These are phyloP conservation scores for Troides helena DNA, from an alignment of 2,888 invertebrate genomes.

Conservation along the genomic window DNA sequence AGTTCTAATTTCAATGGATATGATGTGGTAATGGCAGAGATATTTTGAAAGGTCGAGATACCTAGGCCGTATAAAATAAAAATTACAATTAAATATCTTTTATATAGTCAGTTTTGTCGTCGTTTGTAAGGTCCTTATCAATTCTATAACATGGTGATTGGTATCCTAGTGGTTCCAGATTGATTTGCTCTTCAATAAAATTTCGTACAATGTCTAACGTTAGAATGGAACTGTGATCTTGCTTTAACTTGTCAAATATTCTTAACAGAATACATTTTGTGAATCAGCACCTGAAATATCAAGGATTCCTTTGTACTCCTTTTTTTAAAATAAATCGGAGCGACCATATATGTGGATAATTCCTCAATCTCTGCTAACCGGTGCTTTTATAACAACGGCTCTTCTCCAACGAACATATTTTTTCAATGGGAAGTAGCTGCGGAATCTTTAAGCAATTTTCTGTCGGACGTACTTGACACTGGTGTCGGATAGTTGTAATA, in stretches of 20 bases:
- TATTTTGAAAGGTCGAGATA: not conserved
- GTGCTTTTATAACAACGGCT: not conserved
- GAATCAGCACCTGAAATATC: not conserved
- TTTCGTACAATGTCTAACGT: no score
- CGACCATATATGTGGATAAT: not conserved
- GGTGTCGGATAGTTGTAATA: not conserved
- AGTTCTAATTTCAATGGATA: not conserved
- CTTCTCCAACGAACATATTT: no score
- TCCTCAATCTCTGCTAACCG: not conserved
- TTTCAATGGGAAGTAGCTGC: not conserved
- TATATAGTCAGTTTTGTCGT: no score
- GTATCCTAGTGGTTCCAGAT: no score
- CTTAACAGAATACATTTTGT: not conserved
- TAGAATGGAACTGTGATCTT: no score
- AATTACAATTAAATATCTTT: no score
- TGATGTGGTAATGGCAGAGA: not conserved
- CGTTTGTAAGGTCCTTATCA: no score
- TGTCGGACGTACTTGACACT: not conserved
- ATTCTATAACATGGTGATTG: no score
- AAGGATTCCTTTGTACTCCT: not conserved
- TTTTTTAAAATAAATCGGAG: not conserved
- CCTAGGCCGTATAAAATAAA: no score
- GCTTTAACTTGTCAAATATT: not conserved
- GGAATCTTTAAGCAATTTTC: not conserved
- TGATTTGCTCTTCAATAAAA: no score